Percentiles rank a stretch among this genome's conserved stretches.
Evolutionary conservation across 2,888 invertebrate genomes (phyloP).

Genomic region (Meganola albula): DNA sequence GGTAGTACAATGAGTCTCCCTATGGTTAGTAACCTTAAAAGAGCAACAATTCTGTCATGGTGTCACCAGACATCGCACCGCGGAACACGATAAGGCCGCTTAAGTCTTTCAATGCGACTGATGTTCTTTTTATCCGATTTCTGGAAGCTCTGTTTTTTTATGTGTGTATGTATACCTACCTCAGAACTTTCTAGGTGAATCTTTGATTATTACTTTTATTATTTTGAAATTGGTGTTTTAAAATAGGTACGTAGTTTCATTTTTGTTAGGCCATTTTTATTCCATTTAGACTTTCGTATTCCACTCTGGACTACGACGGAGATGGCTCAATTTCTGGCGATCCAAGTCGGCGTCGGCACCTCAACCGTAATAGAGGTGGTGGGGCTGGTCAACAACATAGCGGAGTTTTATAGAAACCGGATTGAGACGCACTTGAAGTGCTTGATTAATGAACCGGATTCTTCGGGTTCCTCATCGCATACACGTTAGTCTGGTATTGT

Average conservation of each 20-base stretch:
- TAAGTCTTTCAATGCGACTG: no score
- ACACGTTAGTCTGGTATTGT: no score
- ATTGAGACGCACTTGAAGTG: slow-evolving; percentile 25
- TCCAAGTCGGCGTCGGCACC: slow-evolving; percentile 26
- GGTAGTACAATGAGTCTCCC: no score
- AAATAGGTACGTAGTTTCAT: neutral
- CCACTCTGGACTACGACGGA: slow-evolving; percentile 51
- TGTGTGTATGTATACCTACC: no score
- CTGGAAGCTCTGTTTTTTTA: no score
- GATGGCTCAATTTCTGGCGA: slow-evolving; percentile 35
- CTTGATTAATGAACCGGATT: slow-evolving; percentile 9
- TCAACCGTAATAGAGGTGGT: slow-evolving; percentile 15
- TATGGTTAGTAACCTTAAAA: no score
- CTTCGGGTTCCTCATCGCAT: slow-evolving; percentile 8
- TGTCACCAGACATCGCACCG: no score
- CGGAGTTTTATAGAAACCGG: slow-evolving; percentile 34
- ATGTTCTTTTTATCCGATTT: no score
- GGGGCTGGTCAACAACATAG: slow-evolving; percentile 29
- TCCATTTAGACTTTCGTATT: slow-evolving; percentile 41
- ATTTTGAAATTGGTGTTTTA: neutral
- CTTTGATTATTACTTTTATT: no score
- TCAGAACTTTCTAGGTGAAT: no score
- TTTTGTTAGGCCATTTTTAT: slow-evolving; percentile 2
- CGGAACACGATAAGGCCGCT: no score
- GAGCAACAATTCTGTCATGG: no score